Evolutionary conservation across 2,797 vertebrate genomes (phyloP).

Genomic region (Gallinago stenura): DNA sequence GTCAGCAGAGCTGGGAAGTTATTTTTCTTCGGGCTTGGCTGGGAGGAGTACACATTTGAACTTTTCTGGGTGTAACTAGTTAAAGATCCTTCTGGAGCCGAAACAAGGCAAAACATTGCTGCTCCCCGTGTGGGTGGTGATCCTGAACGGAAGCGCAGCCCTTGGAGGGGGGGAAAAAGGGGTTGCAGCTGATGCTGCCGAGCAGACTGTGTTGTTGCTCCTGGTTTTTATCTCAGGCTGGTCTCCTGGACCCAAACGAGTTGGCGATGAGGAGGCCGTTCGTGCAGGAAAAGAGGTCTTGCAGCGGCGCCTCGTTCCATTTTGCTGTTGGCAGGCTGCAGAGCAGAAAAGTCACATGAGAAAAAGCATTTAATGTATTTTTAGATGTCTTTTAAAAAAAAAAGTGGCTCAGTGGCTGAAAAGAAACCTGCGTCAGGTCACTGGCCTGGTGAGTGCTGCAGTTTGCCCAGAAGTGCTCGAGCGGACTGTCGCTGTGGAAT

Average conservation of each 20-base stretch:
- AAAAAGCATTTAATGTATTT: conserved; percentile 51
- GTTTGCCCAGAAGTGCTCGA: neutral
- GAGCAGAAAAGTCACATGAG: conserved; percentile 34
- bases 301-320: neutral
- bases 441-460: neutral
- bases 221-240: neutral
- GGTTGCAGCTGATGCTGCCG: neutral
- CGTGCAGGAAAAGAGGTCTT: neutral
- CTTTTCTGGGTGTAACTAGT: neutral
- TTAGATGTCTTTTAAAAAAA: conserved; percentile 51
- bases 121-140: neutral
- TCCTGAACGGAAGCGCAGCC: neutral
- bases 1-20: conserved; percentile 9
- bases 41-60: neutral
- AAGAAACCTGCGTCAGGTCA: neutral
- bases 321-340: conserved; percentile 23
- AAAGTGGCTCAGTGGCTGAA: conserved; percentile 28
- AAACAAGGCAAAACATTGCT: neutral
- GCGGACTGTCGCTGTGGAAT: neutral
- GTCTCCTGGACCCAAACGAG: neutral
- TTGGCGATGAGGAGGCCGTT: neutral
- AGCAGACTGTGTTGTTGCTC: neutral
- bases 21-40: neutral
- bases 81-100: neutral
- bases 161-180: neutral